A percentile compares a stretch with the other conserved stretches of the same genome.
Evolutionary conservation across 1,140 invertebrate species (phyloP).

Genomic region (Procambarus clarkii): DNA sequence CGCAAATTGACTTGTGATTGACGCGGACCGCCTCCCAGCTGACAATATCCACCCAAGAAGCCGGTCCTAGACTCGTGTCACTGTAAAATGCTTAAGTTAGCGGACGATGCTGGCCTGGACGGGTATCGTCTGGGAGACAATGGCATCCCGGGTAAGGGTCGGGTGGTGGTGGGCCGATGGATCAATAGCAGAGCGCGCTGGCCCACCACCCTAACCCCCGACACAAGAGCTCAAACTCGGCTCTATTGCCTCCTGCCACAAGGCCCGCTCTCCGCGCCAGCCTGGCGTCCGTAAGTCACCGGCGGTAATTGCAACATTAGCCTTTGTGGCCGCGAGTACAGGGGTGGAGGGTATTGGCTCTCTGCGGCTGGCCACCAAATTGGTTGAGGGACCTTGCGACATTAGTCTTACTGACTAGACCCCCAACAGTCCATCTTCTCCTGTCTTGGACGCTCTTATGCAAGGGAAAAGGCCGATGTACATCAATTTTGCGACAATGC

Average conservation of each 20-base stretch:
- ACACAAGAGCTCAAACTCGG: background rate
- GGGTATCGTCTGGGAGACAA: background rate
- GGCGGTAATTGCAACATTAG: background rate
- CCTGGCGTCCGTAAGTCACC: background rate
- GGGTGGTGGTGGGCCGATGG: background rate
- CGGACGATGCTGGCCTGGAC: background rate
- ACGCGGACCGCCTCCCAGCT: too few species aligned
- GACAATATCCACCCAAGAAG: too few species aligned
- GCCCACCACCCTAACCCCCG: background rate
- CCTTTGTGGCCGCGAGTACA: background rate
- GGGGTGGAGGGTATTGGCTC: background rate
- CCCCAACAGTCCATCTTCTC: background rate
- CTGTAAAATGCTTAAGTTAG: too few species aligned
- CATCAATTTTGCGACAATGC: background rate
- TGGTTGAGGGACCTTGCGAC: background rate
- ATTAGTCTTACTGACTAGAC: background rate
- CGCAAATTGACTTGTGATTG: too few species aligned
- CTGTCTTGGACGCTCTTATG: background rate
- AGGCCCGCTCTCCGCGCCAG: background rate
- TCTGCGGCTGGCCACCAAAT: background rate
- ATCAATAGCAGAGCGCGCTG: conserved; percentile 9
- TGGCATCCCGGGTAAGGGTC: background rate
- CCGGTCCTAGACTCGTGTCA: too few species aligned
- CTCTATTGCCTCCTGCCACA: background rate
- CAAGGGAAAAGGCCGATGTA: background rate